A percentile compares a stretch with the other conserved stretches of the same genome.
Conservation (phyloP, 2,113 vertebrate species). For the Psilopogon haemacephalus region DNA sequence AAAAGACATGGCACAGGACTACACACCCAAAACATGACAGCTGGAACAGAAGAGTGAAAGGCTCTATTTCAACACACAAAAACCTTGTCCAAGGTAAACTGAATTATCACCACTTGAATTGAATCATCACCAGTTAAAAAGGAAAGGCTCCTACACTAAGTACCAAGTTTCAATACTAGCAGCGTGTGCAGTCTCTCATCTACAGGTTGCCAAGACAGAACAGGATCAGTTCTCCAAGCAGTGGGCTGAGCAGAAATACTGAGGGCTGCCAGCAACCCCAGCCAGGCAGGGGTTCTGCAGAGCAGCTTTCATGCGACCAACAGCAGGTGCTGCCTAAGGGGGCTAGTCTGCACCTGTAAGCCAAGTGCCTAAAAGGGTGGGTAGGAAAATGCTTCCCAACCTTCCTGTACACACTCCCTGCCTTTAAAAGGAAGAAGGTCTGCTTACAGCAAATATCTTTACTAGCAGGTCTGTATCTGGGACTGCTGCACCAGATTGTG, state of each 20-base stretch:
- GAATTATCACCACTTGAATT: background rate
- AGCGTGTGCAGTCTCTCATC: background rate
- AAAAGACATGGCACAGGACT: accelerated
- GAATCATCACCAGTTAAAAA: background rate
- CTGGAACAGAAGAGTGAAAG: background rate
- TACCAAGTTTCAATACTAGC: background rate
- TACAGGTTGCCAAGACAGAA: background rate
- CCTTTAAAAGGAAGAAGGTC: background rate
- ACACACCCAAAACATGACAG: background rate
- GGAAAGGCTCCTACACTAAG: background rate
- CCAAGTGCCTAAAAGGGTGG: background rate
- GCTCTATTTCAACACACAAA: background rate
- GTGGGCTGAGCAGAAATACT: background rate
- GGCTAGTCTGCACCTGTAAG: background rate
- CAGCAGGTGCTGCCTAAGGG: background rate
- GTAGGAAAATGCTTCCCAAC: background rate
- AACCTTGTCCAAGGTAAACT: background rate
- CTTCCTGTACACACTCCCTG: background rate
- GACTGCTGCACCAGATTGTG: accelerated
- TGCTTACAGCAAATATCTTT: background rate
- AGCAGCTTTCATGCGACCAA: background rate
- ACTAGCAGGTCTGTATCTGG: background rate
- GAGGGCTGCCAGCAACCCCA: background rate
- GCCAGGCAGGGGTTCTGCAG: background rate
- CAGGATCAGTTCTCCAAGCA: background rate